A percentile compares a stretch with the other conserved stretches of the same genome.
phyloP scores from a whole-genome alignment of 2,113 vertebrate genomes.

The Pleuronectes platessa region DNA sequence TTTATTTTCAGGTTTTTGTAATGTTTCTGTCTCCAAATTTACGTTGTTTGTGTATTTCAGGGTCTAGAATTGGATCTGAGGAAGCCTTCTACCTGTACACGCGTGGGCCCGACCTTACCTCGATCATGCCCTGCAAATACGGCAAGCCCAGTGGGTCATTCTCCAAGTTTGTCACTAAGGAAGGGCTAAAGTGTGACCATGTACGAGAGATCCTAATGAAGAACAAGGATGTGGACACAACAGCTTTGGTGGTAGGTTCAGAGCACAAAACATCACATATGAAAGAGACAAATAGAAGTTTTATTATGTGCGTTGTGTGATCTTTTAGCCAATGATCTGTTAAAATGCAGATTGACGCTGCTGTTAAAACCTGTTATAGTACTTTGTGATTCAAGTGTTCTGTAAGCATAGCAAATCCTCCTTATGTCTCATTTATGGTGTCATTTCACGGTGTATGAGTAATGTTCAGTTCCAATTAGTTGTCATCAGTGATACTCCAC shows the following conservation, averaged over 20 bases:
- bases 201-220: slow-evolving; percentile 91
- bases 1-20: neutral
- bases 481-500: slow-evolving; percentile 51
- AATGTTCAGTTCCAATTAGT: slow-evolving; percentile 52
- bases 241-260: slow-evolving; percentile 90
- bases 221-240: slow-evolving; percentile 87
- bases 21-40: neutral
- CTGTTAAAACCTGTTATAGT: slow-evolving; percentile 9
- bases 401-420: slow-evolving; percentile 30
- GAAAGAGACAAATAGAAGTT: neutral
- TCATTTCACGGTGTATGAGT: slow-evolving; percentile 56
- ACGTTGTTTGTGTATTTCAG: slow-evolving; percentile 74
- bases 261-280: neutral
- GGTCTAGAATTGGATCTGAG: slow-evolving; percentile 89
- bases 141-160: slow-evolving; percentile 84
- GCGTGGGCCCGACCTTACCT: slow-evolving; percentile 92
- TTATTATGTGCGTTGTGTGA: neutral
- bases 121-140: slow-evolving; percentile 96
- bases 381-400: slow-evolving; percentile 30
- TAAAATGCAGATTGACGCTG: neutral
- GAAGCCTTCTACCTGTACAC: slow-evolving; percentile 94
- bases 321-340: neutral
- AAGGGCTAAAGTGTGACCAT: slow-evolving; percentile 89
- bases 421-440: slow-evolving; percentile 55
- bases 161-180: slow-evolving; percentile 92